Evolutionary conservation across 1,140 invertebrate species (phyloP).

Genomic region (Hyposmocoma kahamanoa): DNA sequence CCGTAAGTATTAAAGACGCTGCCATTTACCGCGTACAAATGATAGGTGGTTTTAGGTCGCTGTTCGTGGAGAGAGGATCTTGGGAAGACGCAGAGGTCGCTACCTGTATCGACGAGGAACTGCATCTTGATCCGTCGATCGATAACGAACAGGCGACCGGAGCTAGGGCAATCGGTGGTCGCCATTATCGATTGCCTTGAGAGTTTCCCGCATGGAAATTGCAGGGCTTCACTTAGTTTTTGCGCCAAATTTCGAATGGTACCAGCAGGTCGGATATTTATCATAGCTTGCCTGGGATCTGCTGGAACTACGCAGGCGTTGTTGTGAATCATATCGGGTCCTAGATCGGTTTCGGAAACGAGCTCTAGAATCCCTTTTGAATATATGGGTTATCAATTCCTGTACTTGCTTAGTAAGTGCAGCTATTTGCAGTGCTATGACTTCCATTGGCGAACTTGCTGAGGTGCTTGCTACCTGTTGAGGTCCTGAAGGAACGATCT

Average conservation of each 20-base stretch:
- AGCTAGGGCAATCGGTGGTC: slow-evolving; percentile 10
- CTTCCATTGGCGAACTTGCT: neutral
- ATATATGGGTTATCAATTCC: neutral
- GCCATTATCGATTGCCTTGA: slow-evolving; percentile 16
- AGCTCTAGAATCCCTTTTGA: neutral
- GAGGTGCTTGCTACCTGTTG: neutral
- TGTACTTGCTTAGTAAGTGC: neutral
- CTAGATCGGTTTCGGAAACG: neutral
- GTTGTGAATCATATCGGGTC: neutral
- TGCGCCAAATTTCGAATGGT: slow-evolving; percentile 15
- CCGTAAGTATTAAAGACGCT: slow-evolving; percentile 11
- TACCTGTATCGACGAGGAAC: slow-evolving; percentile 9
- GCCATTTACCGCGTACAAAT: slow-evolving; percentile 14
- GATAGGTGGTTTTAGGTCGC: slow-evolving; percentile 5
- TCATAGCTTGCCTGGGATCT: slow-evolving; percentile 8
- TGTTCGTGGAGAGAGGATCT: slow-evolving; percentile 2
- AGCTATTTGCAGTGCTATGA: neutral
- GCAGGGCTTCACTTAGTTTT: slow-evolving; percentile 16
- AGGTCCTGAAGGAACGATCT: neutral
- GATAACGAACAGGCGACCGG: slow-evolving; percentile 15
- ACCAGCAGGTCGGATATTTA: slow-evolving; percentile 10
- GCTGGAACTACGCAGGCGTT: too few species aligned
- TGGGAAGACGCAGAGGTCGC: slow-evolving; percentile 13
- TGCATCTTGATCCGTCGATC: slow-evolving; percentile 9
- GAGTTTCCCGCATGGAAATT: slow-evolving; percentile 16